Evolutionary conservation across 2,888 invertebrate genomes (phyloP), one percentile per base, ranked within the genome.

Genomic region (Schizaphis graminum): DNA sequence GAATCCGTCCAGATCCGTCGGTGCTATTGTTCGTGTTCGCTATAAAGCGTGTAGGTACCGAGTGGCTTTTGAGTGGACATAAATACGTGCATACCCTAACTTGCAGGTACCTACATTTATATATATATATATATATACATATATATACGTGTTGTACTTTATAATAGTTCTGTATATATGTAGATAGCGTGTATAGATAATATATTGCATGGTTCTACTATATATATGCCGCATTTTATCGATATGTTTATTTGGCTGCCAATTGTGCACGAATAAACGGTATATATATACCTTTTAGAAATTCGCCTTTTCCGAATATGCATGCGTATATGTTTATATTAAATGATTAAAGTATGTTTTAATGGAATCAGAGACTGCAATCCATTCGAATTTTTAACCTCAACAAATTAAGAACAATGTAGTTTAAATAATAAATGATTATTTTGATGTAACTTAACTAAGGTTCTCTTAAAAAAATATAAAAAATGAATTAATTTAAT

Each of bases 61-160:
- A 89, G 57, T 89, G 89, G 89, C 41, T 89, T 89, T 89, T 89
- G 57, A 89, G 57, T 28, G 57, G 57, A 44, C 89, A 89, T 89
- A 88, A 88, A 89, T 67, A 44, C 13, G 49, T 13, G 57, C 21
- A 21, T 53, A 53, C 53, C 53, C 53, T 53, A 53, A 53, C 53
- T 5, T 53, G 53, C 89, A 57, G 57, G 89, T 89, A 89, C 8
- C 13, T 16, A 11, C 11, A 89, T 44, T 13, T 41, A 44, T 57
- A 28, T 57, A 57, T 41, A 56, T 24, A 16, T 67, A n/a, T 61
- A n/a, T 67, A n/a, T 57, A 28, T 57, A 57, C 26, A 56, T 24
- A 16, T 67, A n/a, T 61, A n/a, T 67, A n/a, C 8, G 67, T 67
- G 16, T 67, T 67, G 67, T 67, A 67, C n/a, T 67, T 67, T 7